Conservation (phyloP, 2,797 vertebrate genomes). For the Argya squamiceps region DNA sequence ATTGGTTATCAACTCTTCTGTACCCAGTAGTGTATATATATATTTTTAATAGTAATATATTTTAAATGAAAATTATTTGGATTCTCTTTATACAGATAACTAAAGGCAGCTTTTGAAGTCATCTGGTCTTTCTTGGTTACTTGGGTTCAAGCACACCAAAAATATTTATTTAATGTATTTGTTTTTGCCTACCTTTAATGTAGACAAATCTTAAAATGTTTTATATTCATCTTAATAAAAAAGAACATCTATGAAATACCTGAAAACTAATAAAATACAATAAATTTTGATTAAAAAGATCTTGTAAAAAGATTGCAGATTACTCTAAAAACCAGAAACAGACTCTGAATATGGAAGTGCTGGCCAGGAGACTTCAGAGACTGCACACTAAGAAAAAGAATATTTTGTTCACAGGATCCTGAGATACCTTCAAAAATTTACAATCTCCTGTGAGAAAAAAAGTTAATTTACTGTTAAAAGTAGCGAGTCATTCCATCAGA, state of each 20-base stretch:
- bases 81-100: background rate
- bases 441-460: background rate
- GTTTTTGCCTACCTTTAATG: background rate
- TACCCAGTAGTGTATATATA: background rate
- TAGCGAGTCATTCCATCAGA: slow-evolving; percentile 18
- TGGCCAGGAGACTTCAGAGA: background rate
- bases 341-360: background rate
- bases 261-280: background rate
- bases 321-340: background rate
- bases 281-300: background rate
- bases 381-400: background rate
- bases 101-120: background rate
- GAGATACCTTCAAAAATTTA: background rate
- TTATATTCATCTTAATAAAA: background rate
- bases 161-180: background rate
- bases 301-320: background rate
- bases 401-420: background rate
- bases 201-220: background rate
- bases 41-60: background rate
- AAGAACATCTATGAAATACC: background rate
- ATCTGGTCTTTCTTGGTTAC: background rate
- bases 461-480: background rate
- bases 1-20: background rate
- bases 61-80: background rate
- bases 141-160: background rate